phyloP scores from a whole-genome alignment of 2,888 invertebrate species.

The Lycocerus yunnanus region DNA sequence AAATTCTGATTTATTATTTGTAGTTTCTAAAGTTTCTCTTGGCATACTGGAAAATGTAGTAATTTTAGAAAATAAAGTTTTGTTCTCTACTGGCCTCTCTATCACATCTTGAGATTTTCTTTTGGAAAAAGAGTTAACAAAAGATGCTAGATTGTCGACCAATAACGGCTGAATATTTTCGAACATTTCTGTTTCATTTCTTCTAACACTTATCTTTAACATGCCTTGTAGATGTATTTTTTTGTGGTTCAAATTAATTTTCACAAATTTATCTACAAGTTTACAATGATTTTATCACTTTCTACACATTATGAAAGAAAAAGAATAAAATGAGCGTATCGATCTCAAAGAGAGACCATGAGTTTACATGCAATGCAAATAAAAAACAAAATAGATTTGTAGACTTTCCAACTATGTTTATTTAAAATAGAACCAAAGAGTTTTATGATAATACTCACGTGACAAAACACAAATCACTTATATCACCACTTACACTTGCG shows the following conservation, averaged over 20 bases:
- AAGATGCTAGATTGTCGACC: background rate
- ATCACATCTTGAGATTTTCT: background rate
- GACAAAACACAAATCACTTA: slow-evolving; percentile 2
- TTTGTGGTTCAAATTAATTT: background rate
- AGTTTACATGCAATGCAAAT: background rate
- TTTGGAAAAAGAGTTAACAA: background rate
- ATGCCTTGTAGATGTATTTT: background rate
- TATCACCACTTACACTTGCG: slow-evolving; percentile 6
- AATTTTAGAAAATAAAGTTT: background rate
- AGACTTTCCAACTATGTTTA: slow-evolving; percentile 27
- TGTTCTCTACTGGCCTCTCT: background rate
- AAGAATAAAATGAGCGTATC: background rate
- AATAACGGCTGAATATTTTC: background rate
- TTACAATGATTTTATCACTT: background rate
- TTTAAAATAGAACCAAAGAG: slow-evolving; percentile 12
- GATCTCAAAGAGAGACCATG: background rate
- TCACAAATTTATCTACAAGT: background rate
- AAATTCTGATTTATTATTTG: background rate
- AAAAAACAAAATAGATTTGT: background rate
- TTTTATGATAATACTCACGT: slow-evolving; percentile 9
- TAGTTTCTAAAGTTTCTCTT: background rate
- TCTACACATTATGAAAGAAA: background rate
- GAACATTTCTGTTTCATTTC: background rate
- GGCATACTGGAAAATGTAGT: background rate
- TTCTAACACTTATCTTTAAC: background rate